Percentiles rank a stretch among this genome's conserved stretches.
phyloP scores from a whole-genome alignment of 2,113 vertebrate genomes.

The Paralichthys olivaceus region DNA sequence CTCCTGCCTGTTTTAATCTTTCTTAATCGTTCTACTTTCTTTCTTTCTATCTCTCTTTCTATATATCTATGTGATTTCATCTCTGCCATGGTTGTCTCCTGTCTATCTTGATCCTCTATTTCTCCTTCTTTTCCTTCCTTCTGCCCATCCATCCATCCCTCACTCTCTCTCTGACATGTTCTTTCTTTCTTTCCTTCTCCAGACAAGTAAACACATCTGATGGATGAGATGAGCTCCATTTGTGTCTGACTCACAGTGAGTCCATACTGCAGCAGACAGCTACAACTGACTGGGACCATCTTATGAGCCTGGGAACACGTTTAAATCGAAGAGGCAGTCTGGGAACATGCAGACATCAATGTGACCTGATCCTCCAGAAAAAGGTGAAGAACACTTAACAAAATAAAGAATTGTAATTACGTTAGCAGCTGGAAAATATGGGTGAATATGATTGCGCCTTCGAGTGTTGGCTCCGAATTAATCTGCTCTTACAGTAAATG shows the following conservation, averaged over 20 bases:
- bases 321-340: background rate
- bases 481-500: constrained; percentile 40
- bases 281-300: constrained; percentile 21
- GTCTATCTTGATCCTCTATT: background rate
- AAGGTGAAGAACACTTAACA: constrained; percentile 26
- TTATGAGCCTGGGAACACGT: constrained; percentile 13
- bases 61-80: constrained; percentile 9
- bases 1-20: background rate
- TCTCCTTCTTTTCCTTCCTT: constrained; percentile 9
- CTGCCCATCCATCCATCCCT: constrained; percentile 5
- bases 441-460: constrained; percentile 30
- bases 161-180: background rate
- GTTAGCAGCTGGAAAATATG: constrained; percentile 46
- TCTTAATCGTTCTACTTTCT: constrained; percentile 16
- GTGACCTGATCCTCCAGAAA: constrained; percentile 15
- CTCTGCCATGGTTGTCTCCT: constrained; percentile 5
- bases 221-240: constrained; percentile 40
- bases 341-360: constrained; percentile 6
- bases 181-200: background rate
- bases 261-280: constrained; percentile 25
- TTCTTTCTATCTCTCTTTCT: constrained; percentile 12
- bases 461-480: constrained; percentile 34
- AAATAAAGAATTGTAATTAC: constrained; percentile 35
- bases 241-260: constrained; percentile 28
- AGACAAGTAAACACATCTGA: constrained; percentile 60